These are phyloP conservation scores for Coryphaenoides rupestris DNA, from an alignment of 2,113 vertebrate genomes.

Conservation along the genomic window DNA sequence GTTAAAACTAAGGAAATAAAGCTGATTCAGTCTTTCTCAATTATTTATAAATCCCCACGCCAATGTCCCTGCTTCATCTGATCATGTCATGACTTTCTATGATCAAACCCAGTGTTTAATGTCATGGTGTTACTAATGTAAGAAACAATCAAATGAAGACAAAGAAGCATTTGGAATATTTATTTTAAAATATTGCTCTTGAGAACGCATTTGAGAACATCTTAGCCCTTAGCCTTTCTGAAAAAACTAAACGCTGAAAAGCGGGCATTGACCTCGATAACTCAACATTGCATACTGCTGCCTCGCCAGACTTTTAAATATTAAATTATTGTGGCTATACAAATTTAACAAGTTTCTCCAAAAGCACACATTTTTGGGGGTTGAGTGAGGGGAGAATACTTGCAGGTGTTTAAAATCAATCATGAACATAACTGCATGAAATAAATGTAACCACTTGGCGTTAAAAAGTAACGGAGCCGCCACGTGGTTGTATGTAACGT, in stretches of 20 bases:
- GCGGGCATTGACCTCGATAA: conserved; percentile 1
- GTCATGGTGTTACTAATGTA: no score
- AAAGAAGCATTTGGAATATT: conserved; percentile 41
- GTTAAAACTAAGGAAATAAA: no score
- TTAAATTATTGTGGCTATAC: conserved; percentile 39
- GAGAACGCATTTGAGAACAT: conserved; percentile 67
- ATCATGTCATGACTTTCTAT: no score
- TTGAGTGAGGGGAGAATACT: conserved; percentile 42
- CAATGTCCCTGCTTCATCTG: no score
- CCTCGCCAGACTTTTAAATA: conserved; percentile 36
- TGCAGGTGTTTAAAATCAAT: conserved; percentile 10
- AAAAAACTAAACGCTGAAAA: neutral
- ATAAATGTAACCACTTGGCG: conserved; percentile 45
- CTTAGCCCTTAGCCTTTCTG: conserved; percentile 50
- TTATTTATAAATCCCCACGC: no score
- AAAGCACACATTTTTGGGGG: conserved; percentile 16
- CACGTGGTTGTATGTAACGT: no score
- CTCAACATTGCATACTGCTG: conserved; percentile 5
- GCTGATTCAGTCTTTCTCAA: no score
- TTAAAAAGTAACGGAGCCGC: neutral
- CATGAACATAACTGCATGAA: conserved; percentile 31
- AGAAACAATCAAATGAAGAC: neutral
- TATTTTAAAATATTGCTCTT: conserved; percentile 59
- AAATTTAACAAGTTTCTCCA: conserved; percentile 44
- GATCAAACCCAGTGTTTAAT: no score